Base-by-base conservation (phyloP, 2,888 invertebrate genomes). In the Dione vanillae region DNA sequence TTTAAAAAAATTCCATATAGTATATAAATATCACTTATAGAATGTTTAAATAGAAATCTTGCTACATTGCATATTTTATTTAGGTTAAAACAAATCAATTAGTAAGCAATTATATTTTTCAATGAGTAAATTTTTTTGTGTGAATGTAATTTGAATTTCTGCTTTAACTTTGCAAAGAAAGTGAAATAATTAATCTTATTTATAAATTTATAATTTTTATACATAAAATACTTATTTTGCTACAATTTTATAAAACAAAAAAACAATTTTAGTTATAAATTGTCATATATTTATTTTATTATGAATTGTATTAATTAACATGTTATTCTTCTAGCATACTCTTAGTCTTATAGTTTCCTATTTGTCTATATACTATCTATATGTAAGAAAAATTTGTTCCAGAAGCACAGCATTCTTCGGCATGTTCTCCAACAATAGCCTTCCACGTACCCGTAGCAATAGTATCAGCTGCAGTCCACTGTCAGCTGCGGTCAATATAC, bases 381-480 rank as follows among this genome's bases (percentile, higher is more conserved):
- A 27, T 7, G 10, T 16, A 35, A 58, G 11, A 2, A 16, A 16
- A 61, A 41, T n/a, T 74, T 65, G 64, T 76, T 73, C 10, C 92
- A 96, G 97, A 86, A 96, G 96, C 80, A 95, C 95, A 65, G 95
- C 95, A 43, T 94, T 96, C 77, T 96, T 96, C 85, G 96, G 95
- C 78, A 94, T 96, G 84, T 96, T 96, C 85, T 94, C 95, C 51
- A 95, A 95, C 83, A 94, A 92, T 82, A 94, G 94, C 78, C 89
- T 95, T 82, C 95, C 96, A 77, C 95, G 98, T 79, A 96, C 97
- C 71, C 95, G 98, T 72, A 95, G 98, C 78, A 97, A 97, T 89
- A 98, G 97, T 85, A 97, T 98, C 72, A 98, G 98, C 90, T 97
- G 96, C 91, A 97, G 97, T 84, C 95, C 96, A 58, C 90, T 95